These are phyloP conservation scores for Edolisoma coerulescens DNA, from an alignment of 2,113 vertebrate species.

Conservation along the genomic window DNA sequence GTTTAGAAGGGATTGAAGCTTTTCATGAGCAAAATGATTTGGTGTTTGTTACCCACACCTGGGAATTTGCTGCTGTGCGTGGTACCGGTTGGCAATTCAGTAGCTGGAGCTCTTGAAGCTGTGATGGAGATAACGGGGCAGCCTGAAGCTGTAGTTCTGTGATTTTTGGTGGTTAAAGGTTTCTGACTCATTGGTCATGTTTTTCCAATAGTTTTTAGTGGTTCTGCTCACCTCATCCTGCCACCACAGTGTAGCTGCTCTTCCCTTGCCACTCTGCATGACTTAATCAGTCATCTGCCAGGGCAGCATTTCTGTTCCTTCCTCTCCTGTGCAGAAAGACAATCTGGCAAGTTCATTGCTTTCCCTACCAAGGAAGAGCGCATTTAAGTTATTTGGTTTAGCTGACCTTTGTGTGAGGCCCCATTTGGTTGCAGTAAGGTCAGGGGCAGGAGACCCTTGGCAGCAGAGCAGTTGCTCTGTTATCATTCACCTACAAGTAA, in stretches of 20 bases:
- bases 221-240: background rate
- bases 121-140: rapidly evolving
- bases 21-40: background rate
- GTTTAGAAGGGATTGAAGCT: background rate
- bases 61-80: background rate
- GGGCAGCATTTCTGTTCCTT: background rate
- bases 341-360: background rate
- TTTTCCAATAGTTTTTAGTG: background rate
- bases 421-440: background rate
- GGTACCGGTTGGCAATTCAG: background rate
- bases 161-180: background rate
- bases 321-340: background rate
- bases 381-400: background rate
- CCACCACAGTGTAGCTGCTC: background rate
- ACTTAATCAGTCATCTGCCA: rapidly evolving
- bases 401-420: background rate
- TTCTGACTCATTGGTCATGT: rapidly evolving
- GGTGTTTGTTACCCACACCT: background rate
- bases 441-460: background rate
- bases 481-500: background rate
- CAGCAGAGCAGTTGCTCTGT: background rate
- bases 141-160: background rate
- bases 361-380: background rate
- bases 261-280: background rate
- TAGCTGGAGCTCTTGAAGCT: background rate